Percentiles rank a stretch among this genome's conserved stretches.
phyloP scores from a whole-genome alignment of 23 tunicate genomes.

The Clavelina lepadiformis region DNA sequence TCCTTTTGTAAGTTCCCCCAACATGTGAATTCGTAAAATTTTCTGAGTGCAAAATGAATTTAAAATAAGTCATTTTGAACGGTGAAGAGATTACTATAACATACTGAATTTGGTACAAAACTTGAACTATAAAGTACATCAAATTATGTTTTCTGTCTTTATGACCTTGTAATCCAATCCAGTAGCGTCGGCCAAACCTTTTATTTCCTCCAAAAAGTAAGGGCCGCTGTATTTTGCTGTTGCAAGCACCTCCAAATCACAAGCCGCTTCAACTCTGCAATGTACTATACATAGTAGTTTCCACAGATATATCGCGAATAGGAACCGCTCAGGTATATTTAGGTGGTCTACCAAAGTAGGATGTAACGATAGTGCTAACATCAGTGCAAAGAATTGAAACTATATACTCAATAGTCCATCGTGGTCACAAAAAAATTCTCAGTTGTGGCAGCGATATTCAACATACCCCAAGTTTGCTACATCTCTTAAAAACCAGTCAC shows the following conservation, averaged over 20 bases:
- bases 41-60: conserved; percentile 35
- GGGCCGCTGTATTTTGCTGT: conserved; percentile 68
- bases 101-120: no score
- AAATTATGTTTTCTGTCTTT: no score
- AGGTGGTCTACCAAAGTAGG: no score
- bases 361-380: not conserved
- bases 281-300: not conserved
- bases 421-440: not conserved
- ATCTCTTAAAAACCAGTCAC: conserved; percentile 79
- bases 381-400: not conserved
- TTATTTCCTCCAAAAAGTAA: conserved; percentile 81
- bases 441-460: not conserved
- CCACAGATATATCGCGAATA: not conserved
- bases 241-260: conserved; percentile 64
- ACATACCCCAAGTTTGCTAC: conserved; percentile 81
- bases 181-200: conserved; percentile 75
- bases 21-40: conserved; percentile 76
- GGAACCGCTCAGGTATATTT: not conserved
- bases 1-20: conserved; percentile 94
- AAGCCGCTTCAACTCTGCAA: conserved; percentile 67
- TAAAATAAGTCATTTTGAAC: no score
- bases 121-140: no score
- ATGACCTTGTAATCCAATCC: conserved; percentile 73
- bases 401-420: not conserved
- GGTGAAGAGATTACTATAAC: no score